Percentiles rank a stretch among this genome's conserved stretches.
phyloP scores from a whole-genome alignment of 2,888 invertebrate genomes.

The Drepana falcataria region DNA sequence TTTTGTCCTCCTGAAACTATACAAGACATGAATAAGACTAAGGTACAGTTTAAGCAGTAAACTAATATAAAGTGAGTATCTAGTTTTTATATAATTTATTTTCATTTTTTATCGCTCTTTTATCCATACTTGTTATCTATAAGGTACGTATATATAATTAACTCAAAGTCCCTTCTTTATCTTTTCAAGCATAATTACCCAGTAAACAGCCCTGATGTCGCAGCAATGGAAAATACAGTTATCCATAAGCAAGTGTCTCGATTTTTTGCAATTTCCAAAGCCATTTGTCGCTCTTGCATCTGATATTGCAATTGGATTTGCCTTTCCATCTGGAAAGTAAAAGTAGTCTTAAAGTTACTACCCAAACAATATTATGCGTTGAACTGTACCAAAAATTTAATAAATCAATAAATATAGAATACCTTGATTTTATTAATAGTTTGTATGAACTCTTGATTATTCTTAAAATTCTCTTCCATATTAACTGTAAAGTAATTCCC shows the following conservation, averaged over 20 bases:
- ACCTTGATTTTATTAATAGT: conserved; percentile 83
- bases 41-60: background rate
- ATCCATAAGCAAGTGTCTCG: conserved; percentile 87
- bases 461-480: conserved; percentile 83
- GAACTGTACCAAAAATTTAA: background rate
- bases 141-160: no score
- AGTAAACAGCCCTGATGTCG: conserved; percentile 71
- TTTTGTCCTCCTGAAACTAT: conserved; percentile 80
- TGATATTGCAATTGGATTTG: conserved; percentile 90
- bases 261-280: conserved; percentile 83
- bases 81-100: no score
- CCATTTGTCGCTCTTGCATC: conserved; percentile 85
- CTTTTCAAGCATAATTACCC: conserved; percentile 48
- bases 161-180: background rate
- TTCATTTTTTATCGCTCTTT: no score
- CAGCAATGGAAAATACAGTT: conserved; percentile 81
- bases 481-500: conserved; percentile 78
- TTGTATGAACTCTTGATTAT: conserved; percentile 84
- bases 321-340: conserved; percentile 81
- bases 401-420: conserved; percentile 9
- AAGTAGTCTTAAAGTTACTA: background rate
- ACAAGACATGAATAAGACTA: background rate
- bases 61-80: background rate
- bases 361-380: background rate
- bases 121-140: no score